These are phyloP conservation scores for Melipona beecheii DNA, from an alignment of 2,888 invertebrate genomes.

Conservation along the genomic window DNA sequence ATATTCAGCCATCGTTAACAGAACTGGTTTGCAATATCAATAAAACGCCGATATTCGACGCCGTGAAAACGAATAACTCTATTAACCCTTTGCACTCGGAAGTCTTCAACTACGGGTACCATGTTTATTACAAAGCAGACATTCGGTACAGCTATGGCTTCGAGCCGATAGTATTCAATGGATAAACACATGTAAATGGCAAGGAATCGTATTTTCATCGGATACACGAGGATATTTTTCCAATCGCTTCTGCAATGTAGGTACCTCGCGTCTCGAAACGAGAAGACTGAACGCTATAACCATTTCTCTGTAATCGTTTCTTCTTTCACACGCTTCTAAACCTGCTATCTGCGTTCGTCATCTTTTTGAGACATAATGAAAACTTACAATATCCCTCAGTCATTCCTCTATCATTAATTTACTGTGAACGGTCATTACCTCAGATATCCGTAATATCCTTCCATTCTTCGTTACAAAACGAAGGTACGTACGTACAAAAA, in stretches of 20 bases:
- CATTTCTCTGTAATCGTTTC: background rate
- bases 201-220: background rate
- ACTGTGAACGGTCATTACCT: background rate
- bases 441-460: rapidly evolving
- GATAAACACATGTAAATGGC: background rate
- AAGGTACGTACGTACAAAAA: too few relatives aligned
- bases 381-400: background rate
- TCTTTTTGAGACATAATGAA: background rate
- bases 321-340: background rate
- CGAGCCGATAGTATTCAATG: background rate
- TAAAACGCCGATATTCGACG: background rate
- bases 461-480: too few relatives aligned
- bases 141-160: background rate
- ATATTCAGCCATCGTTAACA: background rate
- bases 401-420: background rate
- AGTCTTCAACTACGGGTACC: background rate
- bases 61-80: background rate
- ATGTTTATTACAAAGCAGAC: background rate
- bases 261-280: background rate
- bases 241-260: background rate
- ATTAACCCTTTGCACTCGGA: slow-evolving; percentile 7
- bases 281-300: background rate
- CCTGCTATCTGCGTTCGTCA: background rate
- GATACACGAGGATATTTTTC: background rate
- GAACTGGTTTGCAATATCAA: background rate